phyloP scores from a whole-genome alignment of 2,888 invertebrate genomes.

The Sinotaia quadrata region DNA sequence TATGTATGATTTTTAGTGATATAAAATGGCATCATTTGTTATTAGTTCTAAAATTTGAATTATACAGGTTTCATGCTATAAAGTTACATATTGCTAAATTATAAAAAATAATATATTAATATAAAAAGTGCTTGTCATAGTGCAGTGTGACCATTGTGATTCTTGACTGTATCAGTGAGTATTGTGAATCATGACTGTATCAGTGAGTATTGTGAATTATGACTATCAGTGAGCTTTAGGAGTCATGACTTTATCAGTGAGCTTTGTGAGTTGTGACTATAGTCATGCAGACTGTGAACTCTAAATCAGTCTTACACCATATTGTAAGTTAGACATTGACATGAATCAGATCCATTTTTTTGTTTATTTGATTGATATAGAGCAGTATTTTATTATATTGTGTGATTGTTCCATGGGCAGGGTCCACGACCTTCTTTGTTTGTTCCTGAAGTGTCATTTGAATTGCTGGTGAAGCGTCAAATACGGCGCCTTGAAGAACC shows the following conservation, averaged over 20 bases:
- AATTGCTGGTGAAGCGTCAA: conserved; percentile 96
- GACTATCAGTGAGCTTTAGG: background rate
- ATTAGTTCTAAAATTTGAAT: too few species aligned
- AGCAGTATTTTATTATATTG: background rate
- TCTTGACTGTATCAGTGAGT: too few species aligned
- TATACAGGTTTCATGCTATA: too few species aligned
- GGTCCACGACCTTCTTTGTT: conserved; percentile 76
- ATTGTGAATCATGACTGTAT: too few species aligned
- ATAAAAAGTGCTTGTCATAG: too few species aligned
- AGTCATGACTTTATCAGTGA: background rate
- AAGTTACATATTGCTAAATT: too few species aligned
- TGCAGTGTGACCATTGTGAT: too few species aligned
- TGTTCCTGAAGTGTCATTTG: conserved; percentile 89
- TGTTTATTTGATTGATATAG: background rate
- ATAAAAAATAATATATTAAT: too few species aligned
- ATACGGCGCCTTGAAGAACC: conserved; percentile 97
- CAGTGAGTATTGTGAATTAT: too few species aligned
- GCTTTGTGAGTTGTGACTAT: too few species aligned
- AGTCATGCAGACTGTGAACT: background rate
- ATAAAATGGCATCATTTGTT: too few species aligned
- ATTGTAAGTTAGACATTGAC: background rate
- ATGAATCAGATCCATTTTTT: background rate
- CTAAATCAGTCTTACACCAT: background rate
- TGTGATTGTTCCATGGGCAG: conserved; percentile 51
- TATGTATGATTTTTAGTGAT: too few species aligned